phyloP scores from a whole-genome alignment of 2,888 invertebrate species.

The Danaus chrysippus region DNA sequence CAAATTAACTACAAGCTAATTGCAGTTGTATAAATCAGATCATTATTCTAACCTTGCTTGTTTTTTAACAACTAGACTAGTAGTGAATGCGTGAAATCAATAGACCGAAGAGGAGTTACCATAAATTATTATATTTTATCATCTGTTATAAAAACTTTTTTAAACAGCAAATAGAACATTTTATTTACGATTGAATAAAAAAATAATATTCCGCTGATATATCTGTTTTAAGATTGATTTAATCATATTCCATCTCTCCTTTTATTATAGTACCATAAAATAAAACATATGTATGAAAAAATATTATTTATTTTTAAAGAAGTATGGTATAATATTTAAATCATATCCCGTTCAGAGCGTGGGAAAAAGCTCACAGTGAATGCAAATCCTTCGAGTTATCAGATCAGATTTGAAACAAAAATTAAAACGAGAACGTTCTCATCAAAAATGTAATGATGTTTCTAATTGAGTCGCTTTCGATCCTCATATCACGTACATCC shows the following conservation, averaged over 20 bases:
- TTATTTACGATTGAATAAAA: too few species aligned
- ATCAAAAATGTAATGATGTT: constrained; percentile 40
- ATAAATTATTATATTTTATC: constrained; percentile 25
- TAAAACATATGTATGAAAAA: too few species aligned
- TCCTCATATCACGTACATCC: constrained; percentile 32
- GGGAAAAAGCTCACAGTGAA: constrained; percentile 26
- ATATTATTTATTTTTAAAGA: neutral
- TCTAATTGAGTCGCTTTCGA: constrained; percentile 44
- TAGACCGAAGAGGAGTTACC: constrained; percentile 30
- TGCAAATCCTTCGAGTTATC: constrained; percentile 28
- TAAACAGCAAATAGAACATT: too few species aligned
- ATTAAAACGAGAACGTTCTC: constrained; percentile 40
- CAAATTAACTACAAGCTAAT: neutral
- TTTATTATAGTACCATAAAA: too few species aligned
- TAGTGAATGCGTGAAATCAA: constrained; percentile 34
- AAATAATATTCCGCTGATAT: too few species aligned
- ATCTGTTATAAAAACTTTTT: neutral
- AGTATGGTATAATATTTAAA: neutral
- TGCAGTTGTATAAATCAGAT: neutral
- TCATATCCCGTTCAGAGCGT: constrained; percentile 25
- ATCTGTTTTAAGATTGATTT: too few species aligned
- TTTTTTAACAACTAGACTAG: constrained; percentile 23
- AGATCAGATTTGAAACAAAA: constrained; percentile 33
- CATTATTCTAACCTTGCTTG: constrained; percentile 27
- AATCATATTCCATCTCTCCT: too few species aligned